Evolutionary conservation across 2,797 vertebrate species (phyloP), one percentile per base, ranked within the genome.

Genomic region (Phalloptychus januarius): DNA sequence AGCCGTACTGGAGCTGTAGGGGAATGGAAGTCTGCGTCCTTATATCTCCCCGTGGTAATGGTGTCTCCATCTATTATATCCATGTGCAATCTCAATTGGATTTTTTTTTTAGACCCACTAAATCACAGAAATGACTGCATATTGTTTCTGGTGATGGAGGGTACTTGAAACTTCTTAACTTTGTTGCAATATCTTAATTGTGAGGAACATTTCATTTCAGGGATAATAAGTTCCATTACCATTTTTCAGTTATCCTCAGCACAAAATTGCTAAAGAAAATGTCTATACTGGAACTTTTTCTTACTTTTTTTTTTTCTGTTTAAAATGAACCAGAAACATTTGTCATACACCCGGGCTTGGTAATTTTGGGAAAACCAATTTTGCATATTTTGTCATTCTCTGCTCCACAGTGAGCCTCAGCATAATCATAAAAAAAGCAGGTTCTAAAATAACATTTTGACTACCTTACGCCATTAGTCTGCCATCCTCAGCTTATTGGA

Each of bases 51-150:
- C 44, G 31, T 76, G 91, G 89, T 87, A 94, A 93, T 94, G 92
- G 93, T 88, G 91, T 90, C 85, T 75, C 79, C 69, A 92, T 93
- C 86, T 92, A 88, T 93, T 92, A 92, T 87, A 89, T 87, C 84
- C 79, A 91, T 88, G 89, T 87, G 88, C 90, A 89, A 90, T 92
- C 81, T 93, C 89, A 91, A 91, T 94, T 92, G 87, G 86, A 91
- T 91, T 92, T 50, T 48, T 48, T 46, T 52, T 87, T 82, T 81
- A 88, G 74, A 88, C 79, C 77, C 74, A 86, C 65, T 93, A 93
- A 93, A 93, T 95, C 92, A 93, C 54, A 81, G 77, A 92, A 93
- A 93, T 88, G 80, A 87, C 80, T 85, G 82, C 45, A 74, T 89
- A 79, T 88, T 91, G 74, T 92, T 88, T 90, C 71, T 82, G 63